Conservation (phyloP, 23 tunicate genomes). For the Phallusia fumigata region DNA sequence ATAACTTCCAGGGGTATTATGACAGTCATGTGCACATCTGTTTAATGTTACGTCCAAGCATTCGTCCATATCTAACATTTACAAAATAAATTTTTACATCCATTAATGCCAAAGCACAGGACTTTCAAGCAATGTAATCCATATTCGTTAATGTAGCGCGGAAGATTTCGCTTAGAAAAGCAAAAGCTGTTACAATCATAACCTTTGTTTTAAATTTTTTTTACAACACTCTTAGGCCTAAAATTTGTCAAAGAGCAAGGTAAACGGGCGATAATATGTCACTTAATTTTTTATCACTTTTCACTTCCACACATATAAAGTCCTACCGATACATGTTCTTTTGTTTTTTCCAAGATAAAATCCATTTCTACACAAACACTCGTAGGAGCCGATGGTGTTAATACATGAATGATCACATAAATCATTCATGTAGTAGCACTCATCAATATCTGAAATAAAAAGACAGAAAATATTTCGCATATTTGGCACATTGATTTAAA, state of each 20-base stretch:
- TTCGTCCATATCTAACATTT: constrained; percentile 26
- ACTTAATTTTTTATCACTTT: no score
- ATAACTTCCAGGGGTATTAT: constrained; percentile 47
- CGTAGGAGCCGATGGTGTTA: constrained; percentile 60
- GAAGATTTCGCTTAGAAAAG: no score
- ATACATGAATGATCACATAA: constrained; percentile 53
- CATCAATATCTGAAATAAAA: constrained; percentile 41
- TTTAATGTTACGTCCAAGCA: background rate
- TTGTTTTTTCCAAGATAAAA: constrained; percentile 15
- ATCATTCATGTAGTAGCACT: constrained; percentile 28
- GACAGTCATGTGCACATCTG: constrained; percentile 26
- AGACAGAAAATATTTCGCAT: no score
- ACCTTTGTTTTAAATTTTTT: no score
- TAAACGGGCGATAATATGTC: no score
- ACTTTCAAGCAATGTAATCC: no score
- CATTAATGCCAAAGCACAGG: no score
- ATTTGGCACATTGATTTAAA: background rate
- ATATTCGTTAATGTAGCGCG: no score
- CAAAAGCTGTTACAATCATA: no score
- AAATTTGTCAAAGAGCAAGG: no score
- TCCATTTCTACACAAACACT: constrained; percentile 57
- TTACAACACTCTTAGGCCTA: no score
- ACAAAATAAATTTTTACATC: no score
- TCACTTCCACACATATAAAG: background rate
- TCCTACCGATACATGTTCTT: constrained; percentile 21